phyloP scores from a whole-genome alignment of 2,797 vertebrate genomes.

The Oryzias sinensis region DNA sequence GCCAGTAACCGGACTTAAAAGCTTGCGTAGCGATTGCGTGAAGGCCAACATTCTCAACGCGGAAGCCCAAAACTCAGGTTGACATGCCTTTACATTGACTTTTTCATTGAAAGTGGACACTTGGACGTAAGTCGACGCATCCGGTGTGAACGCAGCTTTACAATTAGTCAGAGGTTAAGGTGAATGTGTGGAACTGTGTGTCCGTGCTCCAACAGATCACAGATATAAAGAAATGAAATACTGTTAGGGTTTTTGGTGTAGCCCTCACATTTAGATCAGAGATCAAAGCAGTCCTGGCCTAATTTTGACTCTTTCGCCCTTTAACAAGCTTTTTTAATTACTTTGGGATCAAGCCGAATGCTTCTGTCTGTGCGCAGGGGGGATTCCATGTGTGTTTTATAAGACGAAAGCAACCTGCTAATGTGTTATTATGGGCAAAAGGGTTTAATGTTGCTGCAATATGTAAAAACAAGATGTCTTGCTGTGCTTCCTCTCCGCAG shows the following conservation, averaged over 20 bases:
- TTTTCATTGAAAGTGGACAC: too few relatives aligned
- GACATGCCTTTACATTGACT: too few relatives aligned
- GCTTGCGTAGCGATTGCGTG: too few relatives aligned
- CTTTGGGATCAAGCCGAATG: slow-evolving; percentile 27
- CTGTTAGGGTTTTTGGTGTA: slow-evolving; percentile 29
- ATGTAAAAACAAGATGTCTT: slow-evolving; percentile 10
- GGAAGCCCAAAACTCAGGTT: too few relatives aligned
- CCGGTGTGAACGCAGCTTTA: too few relatives aligned
- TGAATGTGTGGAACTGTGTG: neutral
- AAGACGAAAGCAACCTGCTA: slow-evolving; percentile 10
- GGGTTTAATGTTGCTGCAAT: slow-evolving; percentile 5
- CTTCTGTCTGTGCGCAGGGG: slow-evolving; percentile 12
- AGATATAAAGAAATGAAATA: slow-evolving; percentile 12
- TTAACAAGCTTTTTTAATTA: slow-evolving; percentile 45
- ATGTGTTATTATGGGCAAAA: slow-evolving; percentile 6
- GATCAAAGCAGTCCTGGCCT: slow-evolving; percentile 54
- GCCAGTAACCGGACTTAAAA: too few relatives aligned
- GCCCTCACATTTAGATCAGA: slow-evolving; percentile 31
- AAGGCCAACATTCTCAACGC: too few relatives aligned
- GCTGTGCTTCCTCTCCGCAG: slow-evolving; percentile 34
- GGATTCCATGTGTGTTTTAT: slow-evolving; percentile 2
- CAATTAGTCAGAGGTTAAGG: slow-evolving; percentile 34
- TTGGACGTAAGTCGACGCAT: too few relatives aligned
- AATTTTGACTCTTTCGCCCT: slow-evolving; percentile 38
- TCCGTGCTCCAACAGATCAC: slow-evolving; percentile 5